Percentiles rank a stretch among this genome's conserved stretches.
Conservation (phyloP, 2,888 invertebrate genomes). For the Hyppa rectilinea region DNA sequence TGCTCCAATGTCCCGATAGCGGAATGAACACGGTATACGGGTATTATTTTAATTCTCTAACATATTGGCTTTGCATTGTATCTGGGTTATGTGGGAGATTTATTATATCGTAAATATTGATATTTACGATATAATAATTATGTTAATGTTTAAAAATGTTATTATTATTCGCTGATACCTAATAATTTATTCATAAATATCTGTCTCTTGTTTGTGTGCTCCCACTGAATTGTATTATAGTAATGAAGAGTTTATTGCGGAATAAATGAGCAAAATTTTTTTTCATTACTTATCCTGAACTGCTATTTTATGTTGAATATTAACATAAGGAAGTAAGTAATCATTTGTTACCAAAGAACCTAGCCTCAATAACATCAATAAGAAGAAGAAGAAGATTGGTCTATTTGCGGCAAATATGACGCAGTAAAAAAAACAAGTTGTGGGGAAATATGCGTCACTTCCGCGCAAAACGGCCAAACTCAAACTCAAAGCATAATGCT, state of each 20-base stretch:
- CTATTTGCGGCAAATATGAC: too few species aligned
- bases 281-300: background rate
- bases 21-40: constrained; percentile 43
- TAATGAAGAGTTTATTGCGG: background rate
- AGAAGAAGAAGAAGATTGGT: too few species aligned
- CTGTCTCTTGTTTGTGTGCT: background rate
- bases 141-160: constrained; percentile 4
- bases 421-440: too few species aligned
- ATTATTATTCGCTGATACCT: constrained; percentile 1
- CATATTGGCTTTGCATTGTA: constrained; percentile 27
- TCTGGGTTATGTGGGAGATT: constrained; percentile 16
- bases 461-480: too few species aligned
- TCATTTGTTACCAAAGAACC: too few species aligned
- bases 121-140: constrained; percentile 7
- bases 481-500: too few species aligned
- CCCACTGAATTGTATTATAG: background rate
- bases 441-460: too few species aligned
- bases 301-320: too few species aligned
- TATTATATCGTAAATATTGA: constrained; percentile 30
- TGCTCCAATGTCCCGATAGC: constrained; percentile 50
- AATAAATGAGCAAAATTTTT: background rate
- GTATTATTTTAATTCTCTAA: constrained; percentile 44
- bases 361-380: too few species aligned
- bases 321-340: too few species aligned
- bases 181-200: background rate